A percentile compares a stretch with the other conserved stretches of the same genome.
Conservation (phyloP, 2,888 invertebrate genomes). For the Trissolcus japonicus region DNA sequence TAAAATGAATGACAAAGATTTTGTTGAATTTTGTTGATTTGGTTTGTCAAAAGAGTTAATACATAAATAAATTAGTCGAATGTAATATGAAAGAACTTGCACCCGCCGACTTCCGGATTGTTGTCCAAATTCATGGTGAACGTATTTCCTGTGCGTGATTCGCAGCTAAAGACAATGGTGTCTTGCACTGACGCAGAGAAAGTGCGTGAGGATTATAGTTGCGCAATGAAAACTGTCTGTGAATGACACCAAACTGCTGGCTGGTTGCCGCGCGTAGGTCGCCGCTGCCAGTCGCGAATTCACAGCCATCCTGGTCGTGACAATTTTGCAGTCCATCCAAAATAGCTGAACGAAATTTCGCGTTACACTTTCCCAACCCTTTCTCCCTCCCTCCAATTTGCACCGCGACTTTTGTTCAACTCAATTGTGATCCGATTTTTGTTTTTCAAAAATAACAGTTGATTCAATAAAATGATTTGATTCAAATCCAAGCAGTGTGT, state of each 20-base stretch:
- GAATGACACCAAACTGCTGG: conserved; percentile 69
- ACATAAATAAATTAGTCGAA: no score
- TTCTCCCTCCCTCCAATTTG: not conserved
- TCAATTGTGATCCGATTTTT: no score
- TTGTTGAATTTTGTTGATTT: no score
- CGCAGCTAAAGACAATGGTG: conserved; percentile 52
- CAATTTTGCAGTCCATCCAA: conserved; percentile 17
- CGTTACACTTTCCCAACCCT: not conserved
- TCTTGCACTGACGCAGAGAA: conserved; percentile 66
- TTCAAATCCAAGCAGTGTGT: not conserved
- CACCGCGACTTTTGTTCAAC: no score
- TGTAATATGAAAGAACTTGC: conserved; percentile 32
- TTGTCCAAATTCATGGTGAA: conserved; percentile 48
- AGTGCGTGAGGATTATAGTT: conserved; percentile 71
- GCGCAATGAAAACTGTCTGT: conserved; percentile 70
- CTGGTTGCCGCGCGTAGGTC: conserved; percentile 54
- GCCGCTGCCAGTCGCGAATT: conserved; percentile 63
- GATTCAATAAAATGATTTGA: no score
- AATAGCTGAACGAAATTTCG: conserved; percentile 12
- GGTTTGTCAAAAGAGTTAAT: no score
- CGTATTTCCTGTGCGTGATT: conserved; percentile 46
- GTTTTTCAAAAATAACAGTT: no score
- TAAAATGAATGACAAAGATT: no score
- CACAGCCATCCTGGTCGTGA: conserved; percentile 63
- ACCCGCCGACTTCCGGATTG: conserved; percentile 37